Base-by-base conservation (phyloP, 2,113 vertebrate genomes). In the Nothocercus julius region DNA sequence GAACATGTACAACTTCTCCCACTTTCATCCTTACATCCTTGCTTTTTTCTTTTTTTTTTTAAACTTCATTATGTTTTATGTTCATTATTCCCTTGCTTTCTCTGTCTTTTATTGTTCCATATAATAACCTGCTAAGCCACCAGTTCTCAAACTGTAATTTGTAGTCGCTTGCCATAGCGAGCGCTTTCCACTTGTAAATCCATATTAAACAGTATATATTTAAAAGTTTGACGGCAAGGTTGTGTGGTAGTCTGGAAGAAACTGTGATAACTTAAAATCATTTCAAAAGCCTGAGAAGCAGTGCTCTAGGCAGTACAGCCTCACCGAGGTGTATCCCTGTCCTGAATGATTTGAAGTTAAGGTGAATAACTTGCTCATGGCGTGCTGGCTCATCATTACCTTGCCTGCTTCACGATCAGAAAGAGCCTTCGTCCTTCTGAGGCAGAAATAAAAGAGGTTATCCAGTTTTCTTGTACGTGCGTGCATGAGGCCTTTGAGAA, bases 331-430 rank as follows among this genome's bases (percentile, higher is more conserved):
- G 84, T 83, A 91, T 79, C 79, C 78, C 32, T 87, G 21, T 92
- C 85, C 96, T 77, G 66, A 82, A 69, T 70, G 73, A 67, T 96
- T 45, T 82, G 90, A 93, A 93, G 89, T 73, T 72, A 83, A 94
- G 82, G 91, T 72, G 85, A 92, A 75, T 93, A 91, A 61, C 68
- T 95, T 59, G n/a, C 70, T 95, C 47, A 42, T 36, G 30, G 82
- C 77, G 12, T 67, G 53, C 94, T 96, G 90, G 95, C 97, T 96
- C 88, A 82, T 92, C 91, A 75, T 84, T 66, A 70, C 84, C 36
- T 67, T 89, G 73, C 87, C 79, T 70, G 77, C 89, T 93, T 56
- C n/a, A 19, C 61, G 76, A n/a, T 20, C 42, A 30, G 34, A 56
- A 22, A 8, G 5, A 13, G 21, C 7, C 63, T 70, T 40, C 79